Base-by-base conservation (phyloP, 2,797 vertebrate genomes). In the Chiloscyllium punctatum region DNA sequence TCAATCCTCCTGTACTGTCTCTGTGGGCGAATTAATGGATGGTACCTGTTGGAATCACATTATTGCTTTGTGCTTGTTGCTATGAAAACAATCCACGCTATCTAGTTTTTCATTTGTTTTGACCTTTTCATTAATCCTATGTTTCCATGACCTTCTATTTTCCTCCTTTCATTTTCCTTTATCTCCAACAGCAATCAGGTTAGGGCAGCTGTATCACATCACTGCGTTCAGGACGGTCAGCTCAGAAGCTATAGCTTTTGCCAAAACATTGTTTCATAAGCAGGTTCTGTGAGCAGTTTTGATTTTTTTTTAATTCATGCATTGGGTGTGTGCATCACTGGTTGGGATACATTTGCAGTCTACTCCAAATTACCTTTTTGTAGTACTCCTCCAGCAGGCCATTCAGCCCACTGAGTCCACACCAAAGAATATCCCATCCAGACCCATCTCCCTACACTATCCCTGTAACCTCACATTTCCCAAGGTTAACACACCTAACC, bases 51-150 rank as follows among this genome's bases (percentile, higher is more conserved):
- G 90, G 66, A 69, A 69, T n/a, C 90, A 37, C 62, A 51, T 92
- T 92, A 92, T 92, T 92, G 62, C 62, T 92, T 92, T 92, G 90
- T 92, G 66, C 90, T 42, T 69, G 90, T 92, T 68, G 66, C 66
- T 69, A 92, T 92, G 90, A 92, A 92, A 92, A 92, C 66, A 21
- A 37, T 69, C 90, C n/a, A 42, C 42, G 25, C 79, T 91, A 25
- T 92, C n/a, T 69, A 25, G 66, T 69, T 92, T 92, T 92, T 92
- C 90, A 92, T 92, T 92, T 92, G n/a, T 66, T 92, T 92, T 69
- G n/a, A 69, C 90, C 90, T 69, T 92, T 69, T 68, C 25, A 37
- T 42, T 92, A 92, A 92, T 92, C 90, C 90, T 66, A 69, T 37
- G 62, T 25, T 62, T 42, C n/a, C 66, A n/a, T 92, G 33, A 68